phyloP scores from a whole-genome alignment of 1,140 invertebrate species.

The Cydia amplana region DNA sequence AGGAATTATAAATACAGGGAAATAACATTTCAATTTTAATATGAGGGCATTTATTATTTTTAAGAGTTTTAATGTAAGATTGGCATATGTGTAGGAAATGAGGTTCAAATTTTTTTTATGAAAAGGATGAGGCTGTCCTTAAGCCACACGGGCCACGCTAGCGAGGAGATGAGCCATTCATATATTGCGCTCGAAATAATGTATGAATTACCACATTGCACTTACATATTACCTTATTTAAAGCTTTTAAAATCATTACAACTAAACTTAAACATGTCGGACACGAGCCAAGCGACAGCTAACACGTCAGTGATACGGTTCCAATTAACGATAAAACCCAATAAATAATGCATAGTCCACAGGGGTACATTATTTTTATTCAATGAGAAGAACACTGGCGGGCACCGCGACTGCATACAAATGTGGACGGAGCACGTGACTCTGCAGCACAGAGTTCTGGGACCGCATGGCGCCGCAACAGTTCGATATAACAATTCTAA shows the following conservation, averaged over 20 bases:
- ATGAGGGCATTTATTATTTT: too few relatives aligned
- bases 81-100: too few relatives aligned
- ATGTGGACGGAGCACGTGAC: constrained; percentile 49
- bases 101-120: too few relatives aligned
- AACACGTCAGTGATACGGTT: constrained; percentile 24
- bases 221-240: not conserved
- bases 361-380: constrained; percentile 52
- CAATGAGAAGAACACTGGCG: constrained; percentile 49
- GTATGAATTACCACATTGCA: too few relatives aligned
- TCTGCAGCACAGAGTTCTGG: constrained; percentile 42
- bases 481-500: constrained; percentile 11
- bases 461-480: constrained; percentile 56
- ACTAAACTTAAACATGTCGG: not conserved
- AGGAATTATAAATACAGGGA: too few relatives aligned
- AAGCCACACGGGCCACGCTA: too few relatives aligned
- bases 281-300: constrained; percentile 8
- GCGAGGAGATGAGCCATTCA: too few relatives aligned
- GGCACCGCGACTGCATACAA: constrained; percentile 56
- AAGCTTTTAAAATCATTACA: not conserved
- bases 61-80: too few relatives aligned
- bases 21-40: too few relatives aligned
- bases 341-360: constrained; percentile 51
- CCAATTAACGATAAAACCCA: constrained; percentile 39
- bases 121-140: too few relatives aligned
- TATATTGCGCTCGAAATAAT: too few relatives aligned